These are phyloP conservation scores for Sclerurus mexicanus DNA, from an alignment of 2,113 vertebrate genomes.

Conservation along the genomic window DNA sequence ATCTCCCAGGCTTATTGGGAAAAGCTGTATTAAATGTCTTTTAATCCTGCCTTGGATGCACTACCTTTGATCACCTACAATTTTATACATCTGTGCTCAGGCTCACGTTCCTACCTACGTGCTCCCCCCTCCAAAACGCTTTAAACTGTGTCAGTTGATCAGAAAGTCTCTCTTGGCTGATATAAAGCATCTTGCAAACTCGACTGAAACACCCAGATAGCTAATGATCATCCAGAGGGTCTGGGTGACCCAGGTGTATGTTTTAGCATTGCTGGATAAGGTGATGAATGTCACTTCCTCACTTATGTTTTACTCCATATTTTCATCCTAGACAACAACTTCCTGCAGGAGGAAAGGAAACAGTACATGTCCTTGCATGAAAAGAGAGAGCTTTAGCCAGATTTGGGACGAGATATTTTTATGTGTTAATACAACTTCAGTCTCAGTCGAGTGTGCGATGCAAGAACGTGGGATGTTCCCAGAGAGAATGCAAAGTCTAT, in stretches of 20 bases:
- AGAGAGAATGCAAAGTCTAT: not conserved
- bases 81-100: slow-evolving; percentile 44
- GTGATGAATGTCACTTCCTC: not conserved
- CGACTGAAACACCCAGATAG: not conserved
- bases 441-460: not conserved
- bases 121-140: slow-evolving; percentile 34
- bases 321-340: not conserved
- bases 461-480: not conserved
- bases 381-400: not conserved
- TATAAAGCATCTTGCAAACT: not conserved
- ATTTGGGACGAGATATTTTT: not conserved
- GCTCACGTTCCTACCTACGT: not conserved
- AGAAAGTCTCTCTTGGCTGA: slow-evolving; percentile 1
- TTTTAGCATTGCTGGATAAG: not conserved
- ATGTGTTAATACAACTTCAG: not conserved
- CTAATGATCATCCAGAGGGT: not conserved
- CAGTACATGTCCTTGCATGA: not conserved
- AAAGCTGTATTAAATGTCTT: slow-evolving; percentile 68
- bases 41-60: slow-evolving; percentile 63
- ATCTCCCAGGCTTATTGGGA: slow-evolving; percentile 68
- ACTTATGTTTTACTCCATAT: not conserved
- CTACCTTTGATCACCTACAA: slow-evolving; percentile 68
- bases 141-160: slow-evolving; percentile 45
- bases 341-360: not conserved
- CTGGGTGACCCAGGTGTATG: not conserved